Evolutionary conservation across 2,797 vertebrate genomes (phyloP), one percentile per base, ranked within the genome.

Genomic region (Tragopan temminckii): DNA sequence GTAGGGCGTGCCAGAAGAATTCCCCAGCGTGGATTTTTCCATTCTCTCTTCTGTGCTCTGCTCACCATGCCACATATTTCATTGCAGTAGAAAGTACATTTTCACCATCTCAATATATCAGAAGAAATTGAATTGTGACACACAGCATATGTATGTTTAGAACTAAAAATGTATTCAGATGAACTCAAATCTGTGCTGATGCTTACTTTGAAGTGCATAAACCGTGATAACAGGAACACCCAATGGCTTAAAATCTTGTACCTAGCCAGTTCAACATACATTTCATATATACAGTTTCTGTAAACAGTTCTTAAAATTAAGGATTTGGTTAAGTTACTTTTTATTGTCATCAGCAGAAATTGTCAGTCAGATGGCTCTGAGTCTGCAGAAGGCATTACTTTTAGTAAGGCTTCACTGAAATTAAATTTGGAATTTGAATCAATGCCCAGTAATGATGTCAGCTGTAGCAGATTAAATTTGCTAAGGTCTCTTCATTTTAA

Each of bases 371-470:
- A 94, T 96, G 90, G 46, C 19, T 94, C 83, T 93, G 78, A 95
- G 91, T 91, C 91, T 91, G 94, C 81, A 88, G 77, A 96, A 94
- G 75, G 58, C 83, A 93, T 96, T 96, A 85, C 89, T 93, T 91
- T 90, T 90, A 70, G 11, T 90, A 80, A 93, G 91, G 77, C 93
- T 95, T 68, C 78, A 80, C 84, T 23, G 61, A 95, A 97, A 96
- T 97, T 95, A 96, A 96, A 95, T 96, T 96, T 95, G 88, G 83
- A 92, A 68, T 92, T 95, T 97, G 93, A 97, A 85, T 93, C 35
- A 4, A 35, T 94, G 91, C 94, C 88, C 88, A 89, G 94, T 68
- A 96, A 87, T 95, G 92, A 97, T 95, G 82, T 96, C 93, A 98
- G 77, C 86, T 93, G 75, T 83, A 96, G 87, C 77, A 95, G 85